phyloP scores from a whole-genome alignment of 1,140 invertebrate species.

The Zaprionus africanus region DNA sequence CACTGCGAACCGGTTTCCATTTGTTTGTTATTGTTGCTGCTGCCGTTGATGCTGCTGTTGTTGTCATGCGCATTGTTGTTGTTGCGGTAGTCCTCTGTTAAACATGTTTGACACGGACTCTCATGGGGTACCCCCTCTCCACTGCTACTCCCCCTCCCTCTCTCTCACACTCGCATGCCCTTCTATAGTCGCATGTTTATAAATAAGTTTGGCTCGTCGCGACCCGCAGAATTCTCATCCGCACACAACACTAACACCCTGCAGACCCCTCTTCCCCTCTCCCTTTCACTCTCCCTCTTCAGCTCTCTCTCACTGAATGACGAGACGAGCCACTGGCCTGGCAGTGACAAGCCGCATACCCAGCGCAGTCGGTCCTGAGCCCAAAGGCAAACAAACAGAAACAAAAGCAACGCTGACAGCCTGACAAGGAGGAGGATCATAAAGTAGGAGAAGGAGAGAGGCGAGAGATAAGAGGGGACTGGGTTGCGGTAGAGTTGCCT shows the following conservation, averaged over 20 bases:
- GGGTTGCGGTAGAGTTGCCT: neutral
- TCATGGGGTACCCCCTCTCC: constrained; percentile 61
- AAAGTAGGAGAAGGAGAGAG: neutral
- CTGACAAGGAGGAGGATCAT: constrained; percentile 48
- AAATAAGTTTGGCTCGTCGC: constrained; percentile 61
- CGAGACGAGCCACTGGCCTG: constrained; percentile 59
- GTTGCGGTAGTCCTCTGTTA: constrained; percentile 76
- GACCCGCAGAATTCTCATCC: constrained; percentile 65
- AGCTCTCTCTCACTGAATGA: constrained; percentile 2
- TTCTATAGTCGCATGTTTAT: constrained; percentile 46
- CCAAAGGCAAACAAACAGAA: constrained; percentile 34
- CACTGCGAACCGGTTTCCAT: constrained; percentile 57
- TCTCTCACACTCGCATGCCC: constrained; percentile 16
- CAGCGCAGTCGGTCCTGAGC: constrained; percentile 30
- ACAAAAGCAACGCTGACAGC: constrained; percentile 66
- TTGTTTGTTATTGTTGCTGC: constrained; percentile 66
- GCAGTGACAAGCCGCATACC: constrained; percentile 74
- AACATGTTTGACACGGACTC: constrained; percentile 79
- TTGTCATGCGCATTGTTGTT: constrained; percentile 53
- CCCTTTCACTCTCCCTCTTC: too few species aligned
- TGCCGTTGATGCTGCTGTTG: constrained; percentile 24
- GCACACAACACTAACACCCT: constrained; percentile 37
- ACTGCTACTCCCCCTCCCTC: neutral
- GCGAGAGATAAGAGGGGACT: neutral
- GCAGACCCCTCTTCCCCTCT: constrained; percentile 17